Conservation (phyloP, 2,797 vertebrate species). For the Platalea minor region DNA sequence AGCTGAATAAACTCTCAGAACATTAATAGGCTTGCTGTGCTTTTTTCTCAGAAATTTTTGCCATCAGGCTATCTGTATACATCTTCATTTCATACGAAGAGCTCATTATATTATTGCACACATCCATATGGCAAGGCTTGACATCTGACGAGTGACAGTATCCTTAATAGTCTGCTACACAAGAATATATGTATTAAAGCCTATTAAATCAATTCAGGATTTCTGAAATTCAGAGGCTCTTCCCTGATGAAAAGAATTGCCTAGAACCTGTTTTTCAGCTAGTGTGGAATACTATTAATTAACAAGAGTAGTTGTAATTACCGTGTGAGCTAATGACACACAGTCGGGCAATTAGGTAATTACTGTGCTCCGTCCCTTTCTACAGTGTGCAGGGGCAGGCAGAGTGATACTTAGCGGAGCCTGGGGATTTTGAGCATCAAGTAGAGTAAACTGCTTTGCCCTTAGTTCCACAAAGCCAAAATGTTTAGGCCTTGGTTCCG, state of each 20-base stretch:
- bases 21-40: background rate
- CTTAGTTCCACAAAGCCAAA: background rate
- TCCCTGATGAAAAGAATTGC: background rate
- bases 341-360: background rate
- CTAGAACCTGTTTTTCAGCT: background rate
- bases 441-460: background rate
- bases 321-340: background rate
- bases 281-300: background rate
- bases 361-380: background rate
- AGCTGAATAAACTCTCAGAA: background rate
- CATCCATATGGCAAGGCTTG: background rate
- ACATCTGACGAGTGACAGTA: background rate
- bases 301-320: constrained; percentile 19
- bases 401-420: background rate
- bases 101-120: background rate
- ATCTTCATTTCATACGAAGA: background rate
- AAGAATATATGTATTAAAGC: background rate
- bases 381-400: background rate
- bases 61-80: background rate
- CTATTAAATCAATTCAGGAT: background rate
- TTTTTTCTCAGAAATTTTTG: background rate
- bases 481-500: background rate
- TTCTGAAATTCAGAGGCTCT: background rate
- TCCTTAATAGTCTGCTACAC: background rate
- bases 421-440: background rate